Evolutionary conservation across 2,888 invertebrate species (phyloP), one percentile per base, ranked within the genome.

Genomic region (Copidosoma aretas): DNA sequence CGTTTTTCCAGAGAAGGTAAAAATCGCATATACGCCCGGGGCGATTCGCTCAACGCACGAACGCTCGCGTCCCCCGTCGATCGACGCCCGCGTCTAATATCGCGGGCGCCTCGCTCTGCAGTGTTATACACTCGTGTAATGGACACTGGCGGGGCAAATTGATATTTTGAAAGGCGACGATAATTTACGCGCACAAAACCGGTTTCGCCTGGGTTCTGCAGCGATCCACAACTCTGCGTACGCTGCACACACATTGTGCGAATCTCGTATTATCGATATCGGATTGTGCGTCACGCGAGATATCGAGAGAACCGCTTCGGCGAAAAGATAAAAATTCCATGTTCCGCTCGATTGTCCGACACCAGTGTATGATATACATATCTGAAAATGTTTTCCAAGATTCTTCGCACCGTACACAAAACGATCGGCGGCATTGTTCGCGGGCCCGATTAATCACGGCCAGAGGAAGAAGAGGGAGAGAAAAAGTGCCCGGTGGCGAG

Each of bases 161-260:
- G 66, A 67, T 72, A 70, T 63, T 71, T 72, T 70, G 71, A 73
- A 70, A 70, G 67, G 54, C 62, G 52, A 66, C 57, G 59, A 71
- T 71, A 72, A 67, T 73, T 70, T 66, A 68, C 70, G 64, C 59
- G 51, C 63, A 59, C 62, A 41, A 70, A 69, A 70, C 70, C 70
- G 70, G 70, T 70, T 61, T 62, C 65, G 69, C 10, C 32, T 46
- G 19, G 19, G 39, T 21, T 24, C 57, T 57, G n/a, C n/a, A 10
- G 19, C 39, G 39, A 12, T 24, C 57, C 39, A 17, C n/a, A 10
- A 24, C 39, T 15, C 14, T 39, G 43, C 53, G 51, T 57, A 52
- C 57, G 54, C 56, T 32, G 43, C 12, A 12, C 17, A 46, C 43
- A 46, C 43, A 46, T 12, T 17, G 43, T 12, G 3, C 17, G 12